phyloP scores from a whole-genome alignment of 2,888 invertebrate species.

The Drepana falcataria region DNA sequence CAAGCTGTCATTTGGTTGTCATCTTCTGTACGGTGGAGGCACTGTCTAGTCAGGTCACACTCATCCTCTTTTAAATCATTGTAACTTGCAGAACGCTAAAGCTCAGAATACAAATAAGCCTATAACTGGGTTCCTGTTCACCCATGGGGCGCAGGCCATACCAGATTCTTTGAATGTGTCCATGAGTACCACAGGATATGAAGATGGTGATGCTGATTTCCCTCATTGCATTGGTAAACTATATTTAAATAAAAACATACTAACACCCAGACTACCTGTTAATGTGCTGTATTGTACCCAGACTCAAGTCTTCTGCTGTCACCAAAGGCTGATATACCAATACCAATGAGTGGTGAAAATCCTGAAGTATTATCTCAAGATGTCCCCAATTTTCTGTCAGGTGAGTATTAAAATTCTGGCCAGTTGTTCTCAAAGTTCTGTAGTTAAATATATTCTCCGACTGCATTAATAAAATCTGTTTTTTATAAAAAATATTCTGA shows the following conservation, averaged over 20 bases:
- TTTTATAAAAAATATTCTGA: background rate
- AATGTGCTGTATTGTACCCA: slow-evolving; percentile 16
- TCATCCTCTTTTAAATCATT: background rate
- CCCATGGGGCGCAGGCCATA: slow-evolving; percentile 44
- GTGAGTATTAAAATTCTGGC: slow-evolving; percentile 21
- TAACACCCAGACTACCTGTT: background rate
- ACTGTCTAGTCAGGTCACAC: too few relatives aligned
- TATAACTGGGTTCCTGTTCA: slow-evolving; percentile 46
- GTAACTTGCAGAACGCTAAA: slow-evolving; percentile 18
- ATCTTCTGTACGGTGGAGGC: too few relatives aligned
- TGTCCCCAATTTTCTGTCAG: slow-evolving; percentile 59
- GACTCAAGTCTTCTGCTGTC: slow-evolving; percentile 63
- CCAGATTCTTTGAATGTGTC: slow-evolving; percentile 57
- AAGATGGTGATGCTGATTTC: slow-evolving; percentile 50
- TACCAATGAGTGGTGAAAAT: slow-evolving; percentile 28
- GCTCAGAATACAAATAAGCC: slow-evolving; percentile 23
- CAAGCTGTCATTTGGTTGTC: too few relatives aligned
- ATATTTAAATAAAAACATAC: background rate
- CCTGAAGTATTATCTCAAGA: slow-evolving; percentile 45
- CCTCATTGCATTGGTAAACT: slow-evolving; percentile 51
- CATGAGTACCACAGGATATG: slow-evolving; percentile 53
- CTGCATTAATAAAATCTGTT: background rate
- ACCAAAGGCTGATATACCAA: slow-evolving; percentile 54
- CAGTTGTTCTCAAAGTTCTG: background rate
- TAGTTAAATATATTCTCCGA: background rate